A percentile compares a stretch with the other conserved stretches of the same genome.
These are phyloP conservation scores for Zeugodacus cucurbitae DNA, from an alignment of 1,140 invertebrate genomes.

Conservation along the genomic window DNA sequence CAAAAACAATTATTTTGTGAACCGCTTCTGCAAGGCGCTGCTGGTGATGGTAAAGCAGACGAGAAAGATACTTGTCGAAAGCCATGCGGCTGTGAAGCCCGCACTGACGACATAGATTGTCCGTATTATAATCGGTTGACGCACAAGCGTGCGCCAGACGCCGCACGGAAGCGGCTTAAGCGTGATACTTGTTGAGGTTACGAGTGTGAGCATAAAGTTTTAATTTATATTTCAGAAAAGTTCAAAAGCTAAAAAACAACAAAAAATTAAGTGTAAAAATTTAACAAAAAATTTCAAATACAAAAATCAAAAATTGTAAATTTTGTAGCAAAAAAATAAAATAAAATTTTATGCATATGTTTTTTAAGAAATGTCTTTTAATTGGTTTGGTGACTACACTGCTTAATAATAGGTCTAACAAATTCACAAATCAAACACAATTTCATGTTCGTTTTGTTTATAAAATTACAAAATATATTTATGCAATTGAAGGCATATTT, in stretches of 20 bases:
- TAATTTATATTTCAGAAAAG: background rate
- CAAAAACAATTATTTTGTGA: constrained; percentile 48
- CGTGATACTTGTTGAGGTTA: background rate
- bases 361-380: no score
- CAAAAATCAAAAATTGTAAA: background rate
- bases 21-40: constrained; percentile 24
- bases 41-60: background rate
- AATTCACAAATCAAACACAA: background rate
- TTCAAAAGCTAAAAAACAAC: background rate
- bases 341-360: background rate
- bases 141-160: background rate
- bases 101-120: background rate
- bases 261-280: background rate
- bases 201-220: background rate
- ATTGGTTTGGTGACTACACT: no score
- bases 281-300: background rate
- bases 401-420: no score
- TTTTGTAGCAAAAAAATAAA: background rate
- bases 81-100: background rate
- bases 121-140: background rate
- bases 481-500: background rate
- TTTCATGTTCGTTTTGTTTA: background rate
- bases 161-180: background rate
- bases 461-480: background rate
- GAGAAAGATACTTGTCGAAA: background rate